A percentile compares a stretch with the other conserved stretches of the same genome.
Evolutionary conservation across 2,797 vertebrate genomes (phyloP).

Genomic region (Gymnoscopelus microlampas): DNA sequence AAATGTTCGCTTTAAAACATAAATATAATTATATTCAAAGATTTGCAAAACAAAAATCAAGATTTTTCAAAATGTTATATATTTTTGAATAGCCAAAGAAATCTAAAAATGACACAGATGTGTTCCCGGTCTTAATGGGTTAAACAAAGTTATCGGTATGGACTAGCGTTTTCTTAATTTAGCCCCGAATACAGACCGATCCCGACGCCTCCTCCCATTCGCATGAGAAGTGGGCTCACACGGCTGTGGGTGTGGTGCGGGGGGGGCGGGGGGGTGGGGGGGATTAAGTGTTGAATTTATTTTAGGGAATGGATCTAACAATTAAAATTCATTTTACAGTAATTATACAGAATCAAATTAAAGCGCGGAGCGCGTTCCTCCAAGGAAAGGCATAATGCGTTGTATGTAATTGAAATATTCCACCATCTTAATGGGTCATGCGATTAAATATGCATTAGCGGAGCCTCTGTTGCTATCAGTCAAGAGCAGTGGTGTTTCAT

Average conservation of each 20-base stretch:
- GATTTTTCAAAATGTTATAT: no score
- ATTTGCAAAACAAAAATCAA: no score
- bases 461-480: slow-evolving; percentile 64
- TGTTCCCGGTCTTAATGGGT: no score
- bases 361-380: slow-evolving; percentile 66
- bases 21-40: no score
- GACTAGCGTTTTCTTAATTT: slow-evolving; percentile 54
- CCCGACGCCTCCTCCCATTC: slow-evolving; percentile 35
- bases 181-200: slow-evolving; percentile 30
- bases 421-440: slow-evolving; percentile 72
- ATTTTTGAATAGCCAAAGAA: no score
- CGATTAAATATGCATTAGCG: slow-evolving; percentile 79
- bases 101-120: no score
- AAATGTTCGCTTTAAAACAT: no score
- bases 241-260: no score
- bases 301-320: slow-evolving; percentile 66
- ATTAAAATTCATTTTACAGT: slow-evolving; percentile 77
- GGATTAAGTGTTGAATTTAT: slow-evolving; percentile 57
- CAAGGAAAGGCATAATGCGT: slow-evolving; percentile 65
- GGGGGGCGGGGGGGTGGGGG: slow-evolving; percentile 7
- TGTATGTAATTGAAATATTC: slow-evolving; percentile 78
- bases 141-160: slow-evolving; percentile 51
- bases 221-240: slow-evolving; percentile 53
- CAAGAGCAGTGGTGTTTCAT: slow-evolving; percentile 44
- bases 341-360: slow-evolving; percentile 77